phyloP scores from a whole-genome alignment of 1,140 invertebrate genomes.

The Mesaphorura yosii region DNA sequence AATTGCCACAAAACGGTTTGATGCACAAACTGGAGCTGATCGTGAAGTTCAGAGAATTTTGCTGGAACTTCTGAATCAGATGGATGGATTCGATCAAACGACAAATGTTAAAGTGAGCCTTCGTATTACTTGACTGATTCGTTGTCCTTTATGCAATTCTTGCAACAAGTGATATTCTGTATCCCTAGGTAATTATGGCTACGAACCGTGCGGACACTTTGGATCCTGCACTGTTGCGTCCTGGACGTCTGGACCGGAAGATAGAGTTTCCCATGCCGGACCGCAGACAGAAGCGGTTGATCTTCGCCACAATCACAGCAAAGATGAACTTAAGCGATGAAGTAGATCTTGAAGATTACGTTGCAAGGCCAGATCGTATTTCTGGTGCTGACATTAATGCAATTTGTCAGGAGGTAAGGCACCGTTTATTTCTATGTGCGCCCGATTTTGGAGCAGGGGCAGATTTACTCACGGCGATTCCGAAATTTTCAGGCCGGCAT shows the following conservation, averaged over 20 bases:
- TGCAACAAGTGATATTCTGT: neutral
- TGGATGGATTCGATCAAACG: constrained; percentile 99
- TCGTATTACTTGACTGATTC: too few relatives aligned
- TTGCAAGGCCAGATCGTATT: constrained; percentile 94
- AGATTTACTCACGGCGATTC: neutral
- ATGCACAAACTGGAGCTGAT: constrained; percentile 98
- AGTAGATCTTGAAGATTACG: constrained; percentile 97
- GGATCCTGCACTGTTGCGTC: constrained; percentile 91
- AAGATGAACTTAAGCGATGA: constrained; percentile 99
- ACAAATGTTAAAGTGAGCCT: constrained; percentile 92
- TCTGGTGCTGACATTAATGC: constrained; percentile 99
- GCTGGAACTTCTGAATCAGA: constrained; percentile 94
- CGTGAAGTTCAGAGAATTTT: constrained; percentile 97
- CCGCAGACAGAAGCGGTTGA: constrained; percentile 89
- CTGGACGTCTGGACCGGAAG: constrained; percentile 94
- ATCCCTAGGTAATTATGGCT: constrained; percentile 89
- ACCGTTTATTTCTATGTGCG: constrained; percentile 4
- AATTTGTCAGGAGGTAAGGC: constrained; percentile 92
- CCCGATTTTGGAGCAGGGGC: neutral
- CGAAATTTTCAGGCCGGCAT: constrained; percentile 52
- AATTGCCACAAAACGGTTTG: constrained; percentile 96
- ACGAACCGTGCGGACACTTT: constrained; percentile 97
- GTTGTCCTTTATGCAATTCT: neutral
- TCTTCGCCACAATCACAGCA: constrained; percentile 94
- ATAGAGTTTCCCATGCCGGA: constrained; percentile 99